Evolutionary conservation across 2,888 invertebrate species (phyloP).

Genomic region (Cataglyphis altisquamis): DNA sequence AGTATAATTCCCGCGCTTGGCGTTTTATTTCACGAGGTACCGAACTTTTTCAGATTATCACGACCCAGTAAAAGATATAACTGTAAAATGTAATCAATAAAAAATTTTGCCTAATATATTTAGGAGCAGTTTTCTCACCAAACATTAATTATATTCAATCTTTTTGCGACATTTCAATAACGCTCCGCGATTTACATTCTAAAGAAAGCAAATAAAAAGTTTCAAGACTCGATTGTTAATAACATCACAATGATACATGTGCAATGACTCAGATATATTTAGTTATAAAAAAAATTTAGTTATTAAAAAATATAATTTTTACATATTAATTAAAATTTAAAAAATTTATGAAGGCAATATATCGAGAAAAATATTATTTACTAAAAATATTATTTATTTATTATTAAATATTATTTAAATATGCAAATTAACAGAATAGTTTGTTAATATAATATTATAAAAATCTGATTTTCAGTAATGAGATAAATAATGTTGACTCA

Average conservation of each 20-base stretch:
- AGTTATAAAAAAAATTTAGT: background rate
- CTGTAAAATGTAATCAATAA: conserved; percentile 53
- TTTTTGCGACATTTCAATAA: background rate
- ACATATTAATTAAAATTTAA: background rate
- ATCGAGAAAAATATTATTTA: background rate
- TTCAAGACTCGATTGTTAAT: background rate
- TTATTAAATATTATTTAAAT: background rate
- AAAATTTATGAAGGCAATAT: background rate
- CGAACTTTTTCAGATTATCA: conserved; percentile 50
- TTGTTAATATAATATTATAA: background rate
- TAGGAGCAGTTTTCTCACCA: background rate
- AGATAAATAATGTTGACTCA: background rate
- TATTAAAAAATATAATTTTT: background rate
- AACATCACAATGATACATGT: background rate
- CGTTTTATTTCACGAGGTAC: conserved; percentile 48
- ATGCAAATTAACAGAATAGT: background rate
- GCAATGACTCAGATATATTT: background rate
- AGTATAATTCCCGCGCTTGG: conserved; percentile 35
- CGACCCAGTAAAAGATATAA: conserved; percentile 45
- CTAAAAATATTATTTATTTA: no score
- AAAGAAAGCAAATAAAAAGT: background rate
- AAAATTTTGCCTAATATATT: conserved; percentile 51
- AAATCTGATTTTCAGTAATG: background rate
- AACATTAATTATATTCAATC: background rate
- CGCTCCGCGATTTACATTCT: background rate